A percentile compares a stretch with the other conserved stretches of the same genome.
These are phyloP conservation scores for Rutilus rutilus DNA, from an alignment of 2,113 vertebrate species.

Conservation along the genomic window DNA sequence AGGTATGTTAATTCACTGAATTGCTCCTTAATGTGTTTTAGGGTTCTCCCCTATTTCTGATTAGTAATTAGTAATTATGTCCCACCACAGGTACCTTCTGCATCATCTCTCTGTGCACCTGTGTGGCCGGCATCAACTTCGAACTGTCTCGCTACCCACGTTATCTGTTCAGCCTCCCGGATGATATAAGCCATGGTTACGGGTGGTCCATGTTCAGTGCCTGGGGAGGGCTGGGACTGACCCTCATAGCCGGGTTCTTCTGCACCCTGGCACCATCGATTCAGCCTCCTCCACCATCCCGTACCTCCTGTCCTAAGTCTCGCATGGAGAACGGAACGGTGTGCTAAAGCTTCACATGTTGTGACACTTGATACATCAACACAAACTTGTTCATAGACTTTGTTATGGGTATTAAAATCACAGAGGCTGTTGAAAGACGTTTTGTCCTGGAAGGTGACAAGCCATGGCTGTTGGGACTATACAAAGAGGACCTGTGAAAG, in stretches of 20 bases:
- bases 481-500: slow-evolving; percentile 14
- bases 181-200: slow-evolving; percentile 90
- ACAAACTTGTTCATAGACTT: slow-evolving; percentile 9
- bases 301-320: slow-evolving; percentile 87
- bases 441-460: background rate
- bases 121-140: slow-evolving; percentile 92
- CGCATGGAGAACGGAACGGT: slow-evolving; percentile 83
- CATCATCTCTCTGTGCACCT: slow-evolving; percentile 93
- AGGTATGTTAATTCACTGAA: slow-evolving; percentile 68
- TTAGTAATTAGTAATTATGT: background rate
- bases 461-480: background rate
- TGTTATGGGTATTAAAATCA: slow-evolving; percentile 5
- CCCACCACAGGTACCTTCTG: slow-evolving; percentile 84
- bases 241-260: slow-evolving; percentile 91
- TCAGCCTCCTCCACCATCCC: slow-evolving; percentile 80
- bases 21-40: background rate
- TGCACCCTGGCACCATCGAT: slow-evolving; percentile 91
- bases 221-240: slow-evolving; percentile 89
- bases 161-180: slow-evolving; percentile 86
- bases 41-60: too few species aligned
- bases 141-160: slow-evolving; percentile 90
- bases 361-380: background rate
- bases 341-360: slow-evolving; percentile 38
- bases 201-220: slow-evolving; percentile 95
- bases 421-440: background rate